Conservation (phyloP, 1,140 invertebrate species). For the Dinoponera quadriceps region DNA sequence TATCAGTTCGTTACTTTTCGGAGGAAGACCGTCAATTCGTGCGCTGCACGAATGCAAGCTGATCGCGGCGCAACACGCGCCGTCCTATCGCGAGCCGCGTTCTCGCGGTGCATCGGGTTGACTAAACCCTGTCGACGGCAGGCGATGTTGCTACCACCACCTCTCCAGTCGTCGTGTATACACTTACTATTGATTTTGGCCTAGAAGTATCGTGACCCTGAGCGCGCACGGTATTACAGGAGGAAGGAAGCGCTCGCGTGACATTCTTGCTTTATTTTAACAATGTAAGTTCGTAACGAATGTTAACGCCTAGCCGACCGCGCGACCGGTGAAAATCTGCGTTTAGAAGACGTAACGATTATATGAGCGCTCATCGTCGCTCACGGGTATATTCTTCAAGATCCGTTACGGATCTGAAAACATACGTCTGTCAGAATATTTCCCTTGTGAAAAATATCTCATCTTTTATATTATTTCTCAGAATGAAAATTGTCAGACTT, state of each 20-base stretch:
- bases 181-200: constrained; percentile 76
- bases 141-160: constrained; percentile 66
- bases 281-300: not conserved
- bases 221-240: constrained; percentile 17
- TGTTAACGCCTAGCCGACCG: too few relatives aligned
- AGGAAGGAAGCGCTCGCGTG: not conserved
- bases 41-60: not conserved
- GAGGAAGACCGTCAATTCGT: not conserved
- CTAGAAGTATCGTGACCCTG: constrained; percentile 69
- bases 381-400: too few relatives aligned
- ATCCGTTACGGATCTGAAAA: too few relatives aligned
- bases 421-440: too few relatives aligned
- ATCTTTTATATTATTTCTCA: too few relatives aligned
- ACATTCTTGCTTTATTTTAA: too few relatives aligned
- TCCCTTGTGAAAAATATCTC: too few relatives aligned
- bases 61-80: not conserved
- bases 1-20: not conserved
- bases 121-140: constrained; percentile 65
- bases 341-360: too few relatives aligned
- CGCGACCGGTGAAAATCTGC: too few relatives aligned
- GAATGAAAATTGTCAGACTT: too few relatives aligned
- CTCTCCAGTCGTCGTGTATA: constrained; percentile 43
- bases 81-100: not conserved
- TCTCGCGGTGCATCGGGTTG: constrained; percentile 62
- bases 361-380: too few relatives aligned